Base-by-base conservation (phyloP, 2,888 invertebrate species). In the Priocnemis perturbator region DNA sequence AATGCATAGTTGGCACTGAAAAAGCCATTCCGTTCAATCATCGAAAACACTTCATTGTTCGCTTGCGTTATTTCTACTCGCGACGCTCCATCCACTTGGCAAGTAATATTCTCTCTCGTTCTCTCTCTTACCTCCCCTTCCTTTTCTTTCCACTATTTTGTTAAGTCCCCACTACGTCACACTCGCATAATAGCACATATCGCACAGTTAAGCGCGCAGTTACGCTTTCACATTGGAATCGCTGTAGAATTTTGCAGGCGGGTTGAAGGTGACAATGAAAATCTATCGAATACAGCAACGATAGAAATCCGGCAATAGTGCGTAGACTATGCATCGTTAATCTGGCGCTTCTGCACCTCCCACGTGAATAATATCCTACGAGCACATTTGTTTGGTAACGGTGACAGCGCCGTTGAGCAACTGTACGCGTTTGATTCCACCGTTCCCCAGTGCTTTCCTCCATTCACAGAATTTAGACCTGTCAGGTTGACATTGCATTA, bases 281-380 rank as follows among this genome's bases (percentile, higher is more conserved):
- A 69, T 71, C 63, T 55, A 26, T 64, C 60, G 67, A 74, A 71
- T 60, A 69, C 67, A 66, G 62, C 59, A 77, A 63, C 21, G 19
- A 57, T 30, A 9, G 45, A 52, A 57, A 64, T 62, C 26, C 62
- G 60, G 73, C 76, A 66, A 56, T 60, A 58, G 53, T 53, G 21
- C 20, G 17, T 20, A 26, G 47, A 56, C 26, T 21, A 37, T 48
- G 53, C 67, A 21, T 57, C 50, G 67, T 60, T 73, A 67, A 74
- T 62, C 53, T 71, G 37, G 50, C 62, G 37, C 57, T 70, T 62
- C 37, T 37, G 47, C 47, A 7, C 56, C 58, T 48, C 57, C 37
- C 58, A 11, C 61, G 37, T 60, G 61, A 65, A 74, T 68, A 62
- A 72, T 60, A 21, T 30, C 37, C 45, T 15, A 9, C 58, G 23